A percentile compares a stretch with the other conserved stretches of the same genome.
These are phyloP conservation scores for Platyrinchus mystaceus DNA, from an alignment of 2,797 vertebrate genomes.

Conservation along the genomic window DNA sequence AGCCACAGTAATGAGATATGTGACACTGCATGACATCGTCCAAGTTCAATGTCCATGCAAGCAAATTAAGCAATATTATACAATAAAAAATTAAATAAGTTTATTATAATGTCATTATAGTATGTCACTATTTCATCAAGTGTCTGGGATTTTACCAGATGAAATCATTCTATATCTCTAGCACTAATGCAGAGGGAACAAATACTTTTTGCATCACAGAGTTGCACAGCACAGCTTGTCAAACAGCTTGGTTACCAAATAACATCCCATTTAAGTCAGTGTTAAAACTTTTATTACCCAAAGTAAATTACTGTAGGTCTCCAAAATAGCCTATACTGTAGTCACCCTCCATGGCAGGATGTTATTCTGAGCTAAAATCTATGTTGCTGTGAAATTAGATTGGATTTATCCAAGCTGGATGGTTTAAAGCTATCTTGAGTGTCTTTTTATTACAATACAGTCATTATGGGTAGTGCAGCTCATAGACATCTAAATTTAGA, in stretches of 20 bases:
- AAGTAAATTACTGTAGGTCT: neutral
- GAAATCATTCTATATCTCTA: neutral
- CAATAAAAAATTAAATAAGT: conserved; percentile 5
- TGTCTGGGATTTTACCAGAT: neutral
- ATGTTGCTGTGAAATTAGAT: conserved; percentile 9
- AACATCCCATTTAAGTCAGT: neutral
- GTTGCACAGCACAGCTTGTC: neutral
- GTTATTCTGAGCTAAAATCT: neutral
- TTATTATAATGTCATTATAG: neutral
- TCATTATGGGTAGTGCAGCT: neutral
- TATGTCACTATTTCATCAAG: neutral
- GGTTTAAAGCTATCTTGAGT: conserved; percentile 7
- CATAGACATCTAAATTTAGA: conserved; percentile 4
- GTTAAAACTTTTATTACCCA: neutral
- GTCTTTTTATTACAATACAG: neutral
- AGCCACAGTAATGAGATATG: neutral
- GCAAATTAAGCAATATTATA: conserved; percentile 1
- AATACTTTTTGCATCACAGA: neutral
- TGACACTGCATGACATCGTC: neutral
- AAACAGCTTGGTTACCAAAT: neutral
- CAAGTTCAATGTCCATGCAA: neutral
- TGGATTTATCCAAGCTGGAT: neutral
- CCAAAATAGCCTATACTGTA: neutral
- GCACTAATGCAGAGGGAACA: neutral
- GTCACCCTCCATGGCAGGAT: neutral